These are phyloP conservation scores for Physella acuta DNA, from an alignment of 1,140 invertebrate genomes.

Conservation along the genomic window DNA sequence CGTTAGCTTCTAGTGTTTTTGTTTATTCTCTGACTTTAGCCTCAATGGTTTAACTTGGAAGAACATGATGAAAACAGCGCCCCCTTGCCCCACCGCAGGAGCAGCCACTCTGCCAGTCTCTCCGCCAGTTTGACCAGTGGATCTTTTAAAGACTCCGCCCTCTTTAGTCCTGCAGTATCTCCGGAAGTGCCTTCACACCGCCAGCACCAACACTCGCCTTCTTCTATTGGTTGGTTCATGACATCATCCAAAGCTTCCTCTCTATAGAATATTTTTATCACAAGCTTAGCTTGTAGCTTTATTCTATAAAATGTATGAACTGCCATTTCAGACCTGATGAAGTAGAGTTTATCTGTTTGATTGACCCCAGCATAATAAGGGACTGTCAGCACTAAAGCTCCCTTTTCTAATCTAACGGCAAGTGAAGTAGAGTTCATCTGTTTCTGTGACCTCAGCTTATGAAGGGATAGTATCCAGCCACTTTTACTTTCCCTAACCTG, in stretches of 20 bases:
- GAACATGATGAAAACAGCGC: conserved; percentile 20
- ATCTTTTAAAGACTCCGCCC: neutral
- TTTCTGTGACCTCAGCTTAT: too few relatives aligned
- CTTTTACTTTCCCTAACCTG: too few relatives aligned
- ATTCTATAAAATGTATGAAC: neutral
- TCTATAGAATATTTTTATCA: neutral
- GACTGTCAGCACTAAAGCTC: neutral
- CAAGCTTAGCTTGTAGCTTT: neutral
- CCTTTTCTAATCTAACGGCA: too few relatives aligned
- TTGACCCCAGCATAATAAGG: neutral
- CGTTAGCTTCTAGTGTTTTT: too few relatives aligned
- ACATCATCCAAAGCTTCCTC: too few relatives aligned
- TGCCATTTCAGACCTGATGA: neutral
- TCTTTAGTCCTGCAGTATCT: neutral
- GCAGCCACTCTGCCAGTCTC: neutral
- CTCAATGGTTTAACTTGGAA: conserved; percentile 13
- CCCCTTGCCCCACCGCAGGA: neutral
- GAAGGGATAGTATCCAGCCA: too few relatives aligned
- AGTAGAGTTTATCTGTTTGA: too few relatives aligned
- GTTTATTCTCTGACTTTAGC: too few relatives aligned
- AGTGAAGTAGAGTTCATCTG: too few relatives aligned
- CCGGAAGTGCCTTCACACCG: conserved; percentile 21
- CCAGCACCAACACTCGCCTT: conserved; percentile 3
- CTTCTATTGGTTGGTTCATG: neutral
- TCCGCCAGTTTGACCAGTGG: neutral